Conservation (phyloP, 2,113 vertebrate genomes). For the Sula dactylatra region DNA sequence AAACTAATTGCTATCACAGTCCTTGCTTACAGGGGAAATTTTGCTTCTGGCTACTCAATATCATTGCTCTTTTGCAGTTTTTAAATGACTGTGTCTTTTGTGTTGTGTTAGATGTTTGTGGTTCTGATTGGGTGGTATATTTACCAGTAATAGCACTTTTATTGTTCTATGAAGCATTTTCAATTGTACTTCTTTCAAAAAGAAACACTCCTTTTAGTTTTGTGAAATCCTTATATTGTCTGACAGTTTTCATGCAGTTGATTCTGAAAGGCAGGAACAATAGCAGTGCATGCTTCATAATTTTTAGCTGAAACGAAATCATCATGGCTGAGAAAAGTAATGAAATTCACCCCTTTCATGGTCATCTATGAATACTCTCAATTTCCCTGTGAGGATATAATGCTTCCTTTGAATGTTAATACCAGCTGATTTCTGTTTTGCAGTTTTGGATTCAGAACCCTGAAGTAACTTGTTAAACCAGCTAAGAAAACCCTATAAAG, state of each 20-base stretch:
- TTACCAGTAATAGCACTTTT: constrained; percentile 34
- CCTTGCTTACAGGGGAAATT: neutral
- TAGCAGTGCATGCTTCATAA: constrained; percentile 35
- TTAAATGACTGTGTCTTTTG: neutral
- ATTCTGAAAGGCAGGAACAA: constrained; percentile 49
- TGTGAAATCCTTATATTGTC: constrained; percentile 28
- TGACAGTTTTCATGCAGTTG: constrained; percentile 45
- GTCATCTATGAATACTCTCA: constrained; percentile 36
- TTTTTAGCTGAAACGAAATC: constrained; percentile 57
- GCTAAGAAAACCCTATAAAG: neutral
- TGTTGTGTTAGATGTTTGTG: neutral
- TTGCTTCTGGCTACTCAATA: constrained; percentile 7
- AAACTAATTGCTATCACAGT: neutral
- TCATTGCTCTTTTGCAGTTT: neutral
- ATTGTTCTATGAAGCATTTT: constrained; percentile 30
- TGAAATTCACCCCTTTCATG: constrained; percentile 44
- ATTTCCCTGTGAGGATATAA: neutral
- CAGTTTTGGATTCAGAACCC: neutral
- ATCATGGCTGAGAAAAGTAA: constrained; percentile 25
- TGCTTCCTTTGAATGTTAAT: constrained; percentile 42
- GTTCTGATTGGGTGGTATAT: constrained; percentile 45
- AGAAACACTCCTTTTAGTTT: constrained; percentile 44
- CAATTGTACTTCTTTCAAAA: constrained; percentile 32
- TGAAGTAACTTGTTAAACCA: neutral
- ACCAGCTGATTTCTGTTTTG: neutral